These are phyloP conservation scores for Harpagoxenus sublaevis DNA, from an alignment of 2,888 invertebrate species.

Conservation along the genomic window DNA sequence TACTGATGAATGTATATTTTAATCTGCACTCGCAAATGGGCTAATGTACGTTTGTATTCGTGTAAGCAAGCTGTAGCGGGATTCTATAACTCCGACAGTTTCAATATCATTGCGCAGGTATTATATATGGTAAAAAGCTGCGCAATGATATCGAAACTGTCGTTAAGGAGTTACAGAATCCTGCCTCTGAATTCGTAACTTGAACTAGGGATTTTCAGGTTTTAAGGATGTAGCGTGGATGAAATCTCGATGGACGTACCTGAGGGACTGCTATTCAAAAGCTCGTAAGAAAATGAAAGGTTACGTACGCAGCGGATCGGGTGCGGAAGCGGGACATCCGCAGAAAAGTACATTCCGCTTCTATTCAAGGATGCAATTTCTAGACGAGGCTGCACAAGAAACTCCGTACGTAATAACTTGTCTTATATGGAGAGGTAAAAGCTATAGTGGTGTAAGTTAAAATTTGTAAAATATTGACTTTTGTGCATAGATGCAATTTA, in stretches of 20 bases:
- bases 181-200: slow-evolving; percentile 3
- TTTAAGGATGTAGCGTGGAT: slow-evolving; percentile 6
- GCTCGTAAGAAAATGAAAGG: slow-evolving; percentile 20
- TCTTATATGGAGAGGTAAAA: not conserved
- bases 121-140: too few relatives aligned
- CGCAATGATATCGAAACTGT: too few relatives aligned
- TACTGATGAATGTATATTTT: slow-evolving; percentile 15
- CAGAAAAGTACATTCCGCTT: slow-evolving; percentile 16
- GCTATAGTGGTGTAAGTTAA: too few relatives aligned
- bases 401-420: not conserved
- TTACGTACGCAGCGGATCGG: slow-evolving; percentile 19
- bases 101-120: too few relatives aligned
- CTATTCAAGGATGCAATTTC: slow-evolving; percentile 25
- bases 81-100: too few relatives aligned
- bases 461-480: too few relatives aligned
- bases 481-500: too few relatives aligned
- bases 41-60: slow-evolving; percentile 1
- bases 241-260: slow-evolving; percentile 5
- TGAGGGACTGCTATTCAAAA: slow-evolving; percentile 22
- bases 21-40: slow-evolving; percentile 4
- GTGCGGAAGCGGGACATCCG: slow-evolving; percentile 24
- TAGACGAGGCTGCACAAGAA: slow-evolving; percentile 16
- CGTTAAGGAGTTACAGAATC: too few relatives aligned
- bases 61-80: not conserved
- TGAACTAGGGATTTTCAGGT: slow-evolving; percentile 10